Evolutionary conservation across 2,113 vertebrate genomes (phyloP).

Genomic region (Abramis brama): DNA sequence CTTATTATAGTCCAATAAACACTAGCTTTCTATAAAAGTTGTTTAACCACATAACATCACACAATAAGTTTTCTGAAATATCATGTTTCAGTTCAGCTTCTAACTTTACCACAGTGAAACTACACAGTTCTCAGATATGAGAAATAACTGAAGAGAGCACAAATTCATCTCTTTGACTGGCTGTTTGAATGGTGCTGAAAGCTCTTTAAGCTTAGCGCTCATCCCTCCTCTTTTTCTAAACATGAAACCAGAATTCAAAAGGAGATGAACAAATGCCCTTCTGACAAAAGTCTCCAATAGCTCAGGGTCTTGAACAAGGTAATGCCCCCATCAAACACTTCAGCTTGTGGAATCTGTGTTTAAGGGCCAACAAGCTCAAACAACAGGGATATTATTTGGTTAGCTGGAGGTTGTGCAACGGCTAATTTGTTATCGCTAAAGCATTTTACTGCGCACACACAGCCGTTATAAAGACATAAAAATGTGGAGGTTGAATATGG

Average conservation of each 20-base stretch:
- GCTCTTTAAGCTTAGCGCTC: constrained; percentile 60
- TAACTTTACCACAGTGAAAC: background rate
- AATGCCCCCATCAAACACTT: constrained; percentile 21
- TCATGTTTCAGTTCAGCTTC: background rate
- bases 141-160: background rate
- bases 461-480: constrained; percentile 51
- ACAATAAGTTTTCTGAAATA: constrained; percentile 6
- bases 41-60: constrained; percentile 3
- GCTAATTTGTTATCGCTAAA: constrained; percentile 43
- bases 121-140: background rate
- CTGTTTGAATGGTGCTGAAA: constrained; percentile 20
- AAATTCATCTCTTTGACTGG: background rate
- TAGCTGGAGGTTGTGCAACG: constrained; percentile 66
- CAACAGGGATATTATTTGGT: constrained; percentile 58
- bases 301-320: constrained; percentile 1
- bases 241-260: constrained; percentile 62
- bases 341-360: background rate
- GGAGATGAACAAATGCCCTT: constrained; percentile 46
- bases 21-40: background rate
- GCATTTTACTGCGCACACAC: constrained; percentile 38
- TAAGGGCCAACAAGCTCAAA: constrained; percentile 43
- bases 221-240: constrained; percentile 12
- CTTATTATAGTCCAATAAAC: background rate
- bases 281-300: constrained; percentile 26
- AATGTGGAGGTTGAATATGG: constrained; percentile 12